These are phyloP conservation scores for Eremophila alpestris DNA, from an alignment of 2,797 vertebrate species.

Conservation along the genomic window DNA sequence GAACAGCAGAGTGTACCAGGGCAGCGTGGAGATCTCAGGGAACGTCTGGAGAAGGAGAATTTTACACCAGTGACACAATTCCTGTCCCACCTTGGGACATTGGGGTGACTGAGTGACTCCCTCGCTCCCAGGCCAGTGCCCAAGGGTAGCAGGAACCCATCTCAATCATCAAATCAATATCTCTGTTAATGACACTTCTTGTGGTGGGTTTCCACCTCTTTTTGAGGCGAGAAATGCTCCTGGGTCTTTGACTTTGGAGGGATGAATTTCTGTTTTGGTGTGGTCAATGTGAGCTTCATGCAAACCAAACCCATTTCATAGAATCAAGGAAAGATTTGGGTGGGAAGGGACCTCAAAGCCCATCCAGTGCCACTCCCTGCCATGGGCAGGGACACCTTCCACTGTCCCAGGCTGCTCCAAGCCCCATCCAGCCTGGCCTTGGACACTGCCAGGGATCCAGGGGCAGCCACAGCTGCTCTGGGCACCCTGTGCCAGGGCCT, in stretches of 20 bases:
- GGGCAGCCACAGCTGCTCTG: not conserved
- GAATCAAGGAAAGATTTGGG: not conserved
- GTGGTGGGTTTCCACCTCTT: not conserved
- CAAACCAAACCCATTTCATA: not conserved
- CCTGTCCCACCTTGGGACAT: not conserved
- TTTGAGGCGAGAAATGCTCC: not conserved
- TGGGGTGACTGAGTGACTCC: not conserved
- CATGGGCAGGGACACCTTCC: not conserved
- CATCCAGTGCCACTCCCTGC: not conserved
- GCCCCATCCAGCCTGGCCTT: not conserved
- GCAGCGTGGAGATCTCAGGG: slow-evolving; percentile 87
- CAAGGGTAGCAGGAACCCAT: not conserved
- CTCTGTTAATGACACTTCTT: not conserved
- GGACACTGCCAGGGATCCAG: not conserved
- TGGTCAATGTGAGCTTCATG: not conserved
- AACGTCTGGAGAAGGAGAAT: slow-evolving; percentile 57
- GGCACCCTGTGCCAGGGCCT: not conserved
- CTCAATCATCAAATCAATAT: not conserved
- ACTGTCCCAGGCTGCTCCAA: not conserved
- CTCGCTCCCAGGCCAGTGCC: accelerated
- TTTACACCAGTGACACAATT: not conserved
- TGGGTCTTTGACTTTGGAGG: not conserved
- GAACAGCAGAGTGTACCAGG: slow-evolving; percentile 87
- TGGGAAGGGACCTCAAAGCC: accelerated
- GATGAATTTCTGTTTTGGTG: not conserved